Evolutionary conservation across 2,797 vertebrate genomes (phyloP).

Genomic region (Chaetophractus vellerosus): DNA sequence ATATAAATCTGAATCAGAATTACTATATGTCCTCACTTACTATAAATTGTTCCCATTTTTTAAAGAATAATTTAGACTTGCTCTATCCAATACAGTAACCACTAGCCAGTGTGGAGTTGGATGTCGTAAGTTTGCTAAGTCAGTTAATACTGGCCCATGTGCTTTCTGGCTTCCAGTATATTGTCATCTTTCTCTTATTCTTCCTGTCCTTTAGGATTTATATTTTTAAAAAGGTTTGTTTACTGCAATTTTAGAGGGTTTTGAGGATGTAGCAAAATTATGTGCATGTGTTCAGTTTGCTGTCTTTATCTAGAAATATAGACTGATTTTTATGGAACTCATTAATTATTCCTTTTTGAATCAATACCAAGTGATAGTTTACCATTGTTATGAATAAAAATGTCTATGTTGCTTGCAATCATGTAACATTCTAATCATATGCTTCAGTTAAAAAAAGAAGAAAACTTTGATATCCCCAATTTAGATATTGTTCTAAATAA

Average conservation of each 20-base stretch:
- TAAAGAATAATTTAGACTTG: neutral
- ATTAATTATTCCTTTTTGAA: conserved; percentile 12
- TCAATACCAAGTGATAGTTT: neutral
- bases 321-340: neutral
- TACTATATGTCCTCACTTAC: neutral
- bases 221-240: neutral
- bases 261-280: neutral
- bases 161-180: neutral
- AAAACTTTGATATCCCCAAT: neutral
- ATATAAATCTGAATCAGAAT: neutral
- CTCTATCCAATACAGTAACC: rapidly evolving
- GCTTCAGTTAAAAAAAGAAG: neutral
- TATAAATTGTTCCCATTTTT: neutral
- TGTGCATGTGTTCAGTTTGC: neutral
- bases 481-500: neutral
- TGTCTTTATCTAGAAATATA: neutral
- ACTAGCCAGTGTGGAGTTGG: rapidly evolving
- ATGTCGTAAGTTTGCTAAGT: rapidly evolving
- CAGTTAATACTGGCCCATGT: rapidly evolving
- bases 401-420: neutral
- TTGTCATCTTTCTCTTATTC: rapidly evolving
- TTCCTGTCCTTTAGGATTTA: neutral
- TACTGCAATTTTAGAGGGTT: neutral
- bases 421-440: neutral
- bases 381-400: neutral